These are phyloP conservation scores for Salarias fasciatus DNA, from an alignment of 2,797 vertebrate species.

Conservation along the genomic window DNA sequence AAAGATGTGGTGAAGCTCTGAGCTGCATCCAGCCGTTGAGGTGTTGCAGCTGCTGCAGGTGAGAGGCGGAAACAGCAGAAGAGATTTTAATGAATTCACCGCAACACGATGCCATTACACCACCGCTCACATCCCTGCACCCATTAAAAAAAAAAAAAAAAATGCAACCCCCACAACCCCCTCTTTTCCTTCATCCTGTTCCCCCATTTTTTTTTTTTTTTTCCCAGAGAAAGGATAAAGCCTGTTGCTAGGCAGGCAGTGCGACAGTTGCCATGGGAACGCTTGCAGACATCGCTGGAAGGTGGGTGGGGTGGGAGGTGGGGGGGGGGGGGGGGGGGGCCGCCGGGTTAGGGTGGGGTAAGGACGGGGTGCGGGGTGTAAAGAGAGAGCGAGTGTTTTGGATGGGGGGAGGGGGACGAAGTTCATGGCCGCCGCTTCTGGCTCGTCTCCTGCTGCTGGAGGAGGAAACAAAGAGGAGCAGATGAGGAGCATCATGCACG, in stretches of 20 bases:
- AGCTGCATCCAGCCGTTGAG: slow-evolving; percentile 7
- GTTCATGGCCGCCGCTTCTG: slow-evolving; percentile 73
- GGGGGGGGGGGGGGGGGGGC: slow-evolving; percentile 55
- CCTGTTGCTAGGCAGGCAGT: slow-evolving; percentile 86
- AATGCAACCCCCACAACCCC: slow-evolving; percentile 31
- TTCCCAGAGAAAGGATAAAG: slow-evolving; percentile 74
- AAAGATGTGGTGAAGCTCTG: slow-evolving; percentile 12
- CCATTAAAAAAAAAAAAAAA: slow-evolving; percentile 25
- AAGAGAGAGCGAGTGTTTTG: slow-evolving; percentile 27
- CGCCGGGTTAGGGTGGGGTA: slow-evolving; percentile 58
- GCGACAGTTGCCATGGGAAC: slow-evolving; percentile 86
- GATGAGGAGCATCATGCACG: slow-evolving; percentile 28
- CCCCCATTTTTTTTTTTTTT: slow-evolving; percentile 57
- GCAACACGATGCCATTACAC: slow-evolving; percentile 31
- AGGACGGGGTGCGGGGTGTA: slow-evolving; percentile 61
- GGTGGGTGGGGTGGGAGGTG: slow-evolving; percentile 69
- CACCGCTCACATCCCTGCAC: slow-evolving; percentile 38
- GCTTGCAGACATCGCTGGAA: slow-evolving; percentile 78
- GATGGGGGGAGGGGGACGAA: slow-evolving; percentile 58
- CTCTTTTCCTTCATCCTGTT: slow-evolving; percentile 32
- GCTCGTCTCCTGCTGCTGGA: slow-evolving; percentile 49
- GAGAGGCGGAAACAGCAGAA: slow-evolving; percentile 14
- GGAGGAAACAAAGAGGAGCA: slow-evolving; percentile 68
- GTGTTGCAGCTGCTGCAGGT: slow-evolving; percentile 35
- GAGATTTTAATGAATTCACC: slow-evolving; percentile 56